These are phyloP conservation scores for Bugulina stolonifera DNA, from an alignment of 2,888 invertebrate species.

Conservation along the genomic window DNA sequence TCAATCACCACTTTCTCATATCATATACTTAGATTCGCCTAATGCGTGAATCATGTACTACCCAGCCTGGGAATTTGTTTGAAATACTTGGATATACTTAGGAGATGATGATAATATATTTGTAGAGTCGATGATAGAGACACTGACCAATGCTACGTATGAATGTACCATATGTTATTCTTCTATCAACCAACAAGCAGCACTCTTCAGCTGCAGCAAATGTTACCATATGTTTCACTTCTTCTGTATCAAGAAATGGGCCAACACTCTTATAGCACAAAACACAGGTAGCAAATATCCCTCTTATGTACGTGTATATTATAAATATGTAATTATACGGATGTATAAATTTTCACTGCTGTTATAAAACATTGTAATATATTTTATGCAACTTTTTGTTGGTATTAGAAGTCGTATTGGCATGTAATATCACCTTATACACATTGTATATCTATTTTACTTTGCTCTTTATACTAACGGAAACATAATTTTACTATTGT, in stretches of 20 bases:
- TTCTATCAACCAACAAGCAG: slow-evolving; percentile 69
- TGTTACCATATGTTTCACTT: slow-evolving; percentile 91
- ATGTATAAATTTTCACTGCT: too few species aligned
- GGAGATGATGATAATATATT: too few species aligned
- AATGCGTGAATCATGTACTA: too few species aligned
- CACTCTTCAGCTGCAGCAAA: slow-evolving; percentile 83
- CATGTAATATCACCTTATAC: too few species aligned
- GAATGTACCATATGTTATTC: slow-evolving; percentile 96
- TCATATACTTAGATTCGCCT: too few species aligned
- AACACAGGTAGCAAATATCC: slow-evolving; percentile 33
- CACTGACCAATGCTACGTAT: slow-evolving; percentile 71
- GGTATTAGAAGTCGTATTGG: too few species aligned
- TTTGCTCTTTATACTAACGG: too few species aligned
- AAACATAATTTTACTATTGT: too few species aligned
- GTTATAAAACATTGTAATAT: too few species aligned
- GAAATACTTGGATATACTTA: neutral
- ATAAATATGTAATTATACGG: neutral
- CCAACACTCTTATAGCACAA: slow-evolving; percentile 51
- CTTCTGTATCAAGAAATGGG: slow-evolving; percentile 85
- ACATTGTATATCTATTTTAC: too few species aligned
- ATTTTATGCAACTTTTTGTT: too few species aligned
- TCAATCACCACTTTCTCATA: too few species aligned
- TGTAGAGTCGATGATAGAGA: slow-evolving; percentile 62
- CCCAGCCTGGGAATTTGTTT: neutral
- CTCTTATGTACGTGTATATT: neutral